Base-by-base conservation (phyloP, 2,888 invertebrate genomes). In the Lampropteryx suffumata region DNA sequence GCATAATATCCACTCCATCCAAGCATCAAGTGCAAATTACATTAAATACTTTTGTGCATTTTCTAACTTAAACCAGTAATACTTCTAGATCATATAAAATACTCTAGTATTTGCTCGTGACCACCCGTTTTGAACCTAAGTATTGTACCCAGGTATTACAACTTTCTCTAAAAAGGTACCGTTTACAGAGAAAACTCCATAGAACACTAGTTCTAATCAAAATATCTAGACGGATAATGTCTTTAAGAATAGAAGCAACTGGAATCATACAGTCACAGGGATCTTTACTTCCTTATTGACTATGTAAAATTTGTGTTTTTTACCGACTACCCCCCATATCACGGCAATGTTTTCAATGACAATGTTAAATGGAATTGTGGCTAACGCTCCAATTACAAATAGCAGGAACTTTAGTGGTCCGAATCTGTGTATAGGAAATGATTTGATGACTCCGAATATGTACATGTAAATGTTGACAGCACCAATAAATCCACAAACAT, bases 391-490 rank as follows among this genome's bases (percentile, higher is more conserved):
- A 55, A 94, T 90, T 55, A 98, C 93, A 76, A 96, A 97, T 48
- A 97, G 84, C 50, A 94, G 73, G 76, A 97, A 97, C 76, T 94
- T 93, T 30, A 94, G 73, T 54, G 95, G 84, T 8, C 98, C 98
- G 78, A 96, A 95, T 70, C 97, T 94, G 81, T 96, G 95, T 27
- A 97, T 89, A 13, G 97, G 96, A 77, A 99, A 98, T 46, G 98
- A 98, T 82, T 98, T 98, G 43, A 98, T 93, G n/a, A 98, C 98
- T 57, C 99, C 99, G 84, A 98, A 99, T 57, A 98, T 94, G 81
- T 98, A 99, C 98, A 99, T 98, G 82, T 99, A 99, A 74, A 98
- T 95, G 82, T 96, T 98, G 50, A 98, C 96, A 54, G 97, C 98
- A 57, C 96, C 98, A 67, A 97, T 95, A 76, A 98, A 98, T 47